phyloP scores from a whole-genome alignment of 2,113 vertebrate species.

The Parus major region DNA sequence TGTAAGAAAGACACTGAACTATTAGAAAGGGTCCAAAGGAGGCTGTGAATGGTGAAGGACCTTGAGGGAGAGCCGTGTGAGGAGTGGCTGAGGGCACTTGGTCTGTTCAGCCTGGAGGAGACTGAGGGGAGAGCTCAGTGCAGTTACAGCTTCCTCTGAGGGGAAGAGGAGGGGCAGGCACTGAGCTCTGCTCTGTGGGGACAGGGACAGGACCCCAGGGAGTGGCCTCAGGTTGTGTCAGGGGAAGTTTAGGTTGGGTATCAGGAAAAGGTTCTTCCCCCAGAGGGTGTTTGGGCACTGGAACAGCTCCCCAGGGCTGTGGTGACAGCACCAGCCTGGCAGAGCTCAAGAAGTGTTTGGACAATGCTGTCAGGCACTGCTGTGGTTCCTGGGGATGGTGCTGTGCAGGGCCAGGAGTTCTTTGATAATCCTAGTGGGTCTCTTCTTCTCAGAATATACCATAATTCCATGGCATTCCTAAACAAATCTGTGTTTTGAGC shows the following conservation, averaged over 20 bases:
- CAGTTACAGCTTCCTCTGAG: not conserved
- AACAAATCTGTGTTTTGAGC: not conserved
- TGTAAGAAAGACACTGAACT: not conserved
- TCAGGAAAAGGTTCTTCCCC: not conserved
- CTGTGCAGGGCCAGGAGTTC: not conserved
- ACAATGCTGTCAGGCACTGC: rapidly evolving
- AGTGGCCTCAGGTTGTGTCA: not conserved
- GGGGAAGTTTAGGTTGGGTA: not conserved
- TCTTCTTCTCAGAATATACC: not conserved
- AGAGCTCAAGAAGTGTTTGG: not conserved
- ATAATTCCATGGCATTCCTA: not conserved
- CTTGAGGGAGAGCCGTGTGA: rapidly evolving
- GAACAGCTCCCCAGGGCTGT: not conserved
- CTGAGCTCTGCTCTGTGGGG: not conserved
- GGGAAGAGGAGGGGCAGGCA: not conserved
- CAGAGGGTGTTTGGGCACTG: rapidly evolving
- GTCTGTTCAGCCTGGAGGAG: not conserved
- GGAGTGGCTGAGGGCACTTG: not conserved
- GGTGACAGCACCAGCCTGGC: not conserved
- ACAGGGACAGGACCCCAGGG: not conserved
- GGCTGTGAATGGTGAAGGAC: not conserved
- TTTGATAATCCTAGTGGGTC: not conserved
- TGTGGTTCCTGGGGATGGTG: not conserved
- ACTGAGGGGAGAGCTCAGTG: not conserved
- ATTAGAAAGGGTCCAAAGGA: not conserved